Base-by-base conservation (phyloP, 2,113 vertebrate genomes). In the Odobenus rosmarus region DNA sequence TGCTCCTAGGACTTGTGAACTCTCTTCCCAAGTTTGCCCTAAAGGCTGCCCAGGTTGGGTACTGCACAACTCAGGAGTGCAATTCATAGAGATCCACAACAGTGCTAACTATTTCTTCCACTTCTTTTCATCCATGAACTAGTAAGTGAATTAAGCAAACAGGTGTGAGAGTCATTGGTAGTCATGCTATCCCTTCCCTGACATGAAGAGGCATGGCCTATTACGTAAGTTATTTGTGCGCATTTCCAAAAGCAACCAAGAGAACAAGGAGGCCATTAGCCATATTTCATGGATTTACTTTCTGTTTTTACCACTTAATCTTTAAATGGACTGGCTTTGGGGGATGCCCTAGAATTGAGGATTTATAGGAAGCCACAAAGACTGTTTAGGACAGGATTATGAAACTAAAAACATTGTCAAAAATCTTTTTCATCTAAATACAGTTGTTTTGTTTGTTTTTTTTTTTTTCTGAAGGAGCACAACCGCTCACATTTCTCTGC, bases 321-420 rank as follows among this genome's bases (percentile, higher is more conserved):
- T 86, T 97, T 96, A 95, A 97, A 87, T 97, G 87, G 53, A 94
- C 69, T 77, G 67, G 10, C 19, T 86, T 90, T 92, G 14, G 21
- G n/a, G 55, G 51, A 51, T 79, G 91, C 59, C 4, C 15, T 82
- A 64, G 62, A 82, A 88, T 46, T 71, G 18, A 80, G 57, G 64
- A 83, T 86, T 96, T 91, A 67, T 31, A 77, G 42, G 51, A 16
- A 95, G 42, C 36, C 31, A 46, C 81, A 94, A 36, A 97, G 39
- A 83, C 49, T 36, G 3, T 31, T 82, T 79, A 77, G 49, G 10
- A 14, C 19, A 88, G 55, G 24, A 87, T 80, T 96, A 77, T 42
- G 83, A 86, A 95, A 82, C 64, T 67, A 74, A 93, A 97, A 85
- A 72, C 28, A 42, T 71, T 53, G 93, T 74, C 15, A 57, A 88